A percentile compares a stretch with the other conserved stretches of the same genome.
These are phyloP conservation scores for Tetrapedia diversipes DNA, from an alignment of 2,888 invertebrate genomes.

Conservation along the genomic window DNA sequence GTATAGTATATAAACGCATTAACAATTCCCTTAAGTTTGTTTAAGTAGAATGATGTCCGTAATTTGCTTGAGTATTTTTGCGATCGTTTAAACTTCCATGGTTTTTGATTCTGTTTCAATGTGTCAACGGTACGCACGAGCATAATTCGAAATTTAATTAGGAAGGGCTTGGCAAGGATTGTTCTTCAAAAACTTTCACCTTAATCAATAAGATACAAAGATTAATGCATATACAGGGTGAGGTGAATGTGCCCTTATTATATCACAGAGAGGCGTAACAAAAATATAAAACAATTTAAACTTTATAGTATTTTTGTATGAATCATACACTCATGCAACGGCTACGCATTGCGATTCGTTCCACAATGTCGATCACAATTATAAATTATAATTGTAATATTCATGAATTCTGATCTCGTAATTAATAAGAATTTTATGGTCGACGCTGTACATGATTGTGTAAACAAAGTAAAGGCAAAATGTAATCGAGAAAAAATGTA, in stretches of 20 bases:
- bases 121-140: slow-evolving; percentile 63
- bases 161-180: slow-evolving; percentile 73
- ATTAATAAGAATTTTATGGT: not conserved
- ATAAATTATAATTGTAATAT: slow-evolving; percentile 39
- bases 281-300: slow-evolving; percentile 80
- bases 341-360: slow-evolving; percentile 71
- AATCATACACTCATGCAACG: slow-evolving; percentile 74
- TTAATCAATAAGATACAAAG: slow-evolving; percentile 74
- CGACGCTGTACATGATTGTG: not conserved
- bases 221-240: slow-evolving; percentile 78
- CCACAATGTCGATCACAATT: slow-evolving; percentile 56
- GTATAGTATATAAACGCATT: slow-evolving; percentile 31
- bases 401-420: not conserved
- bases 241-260: slow-evolving; percentile 81
- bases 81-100: slow-evolving; percentile 22
- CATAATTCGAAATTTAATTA: slow-evolving; percentile 66
- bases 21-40: slow-evolving; percentile 59
- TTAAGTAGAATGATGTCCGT: slow-evolving; percentile 32
- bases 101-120: slow-evolving; percentile 37
- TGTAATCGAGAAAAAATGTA: not conserved
- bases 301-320: slow-evolving; percentile 72
- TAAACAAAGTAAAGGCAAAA: not conserved
- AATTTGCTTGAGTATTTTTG: slow-evolving; percentile 13
- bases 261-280: slow-evolving; percentile 82
- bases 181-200: slow-evolving; percentile 70